These are phyloP conservation scores for Zoanthus sansibaricus DNA, from an alignment of 92 coral and sea anemone genomes.

Conservation along the genomic window DNA sequence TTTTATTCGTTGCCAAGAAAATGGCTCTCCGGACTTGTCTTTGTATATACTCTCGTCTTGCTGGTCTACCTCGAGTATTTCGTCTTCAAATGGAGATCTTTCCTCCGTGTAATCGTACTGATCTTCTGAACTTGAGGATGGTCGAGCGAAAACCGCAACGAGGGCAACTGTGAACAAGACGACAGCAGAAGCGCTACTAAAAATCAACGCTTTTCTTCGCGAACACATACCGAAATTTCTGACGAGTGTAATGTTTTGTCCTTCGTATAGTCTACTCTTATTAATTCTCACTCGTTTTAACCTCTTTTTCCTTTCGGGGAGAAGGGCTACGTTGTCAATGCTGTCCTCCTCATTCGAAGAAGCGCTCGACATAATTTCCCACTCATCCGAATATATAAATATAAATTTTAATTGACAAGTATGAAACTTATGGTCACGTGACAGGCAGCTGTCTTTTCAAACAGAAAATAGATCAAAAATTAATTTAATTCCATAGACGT, in stretches of 20 bases:
- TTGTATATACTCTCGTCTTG: constrained; percentile 31
- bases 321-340: constrained; percentile 76
- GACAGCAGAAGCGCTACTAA: constrained; percentile 66
- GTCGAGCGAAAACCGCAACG: constrained; percentile 77
- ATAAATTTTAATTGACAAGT: constrained; percentile 35
- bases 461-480: background rate
- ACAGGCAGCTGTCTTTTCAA: constrained; percentile 1
- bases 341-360: constrained; percentile 65
- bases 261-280: constrained; percentile 54
- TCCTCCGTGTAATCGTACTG: constrained; percentile 52
- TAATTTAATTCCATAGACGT: background rate
- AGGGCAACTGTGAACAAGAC: constrained; percentile 72
- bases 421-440: constrained; percentile 33
- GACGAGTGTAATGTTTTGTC: constrained; percentile 20
- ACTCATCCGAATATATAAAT: constrained; percentile 22
- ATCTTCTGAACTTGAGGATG: constrained; percentile 77
- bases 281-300: constrained; percentile 59
- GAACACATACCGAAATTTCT: constrained; percentile 70
- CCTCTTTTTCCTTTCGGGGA: constrained; percentile 72
- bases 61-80: constrained; percentile 11
- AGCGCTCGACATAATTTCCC: constrained; percentile 52
- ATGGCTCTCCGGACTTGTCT: constrained; percentile 30
- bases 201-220: constrained; percentile 69
- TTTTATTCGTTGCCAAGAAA: constrained; percentile 63
- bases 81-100: constrained; percentile 63